Conservation (phyloP, 1,140 invertebrate species). For the Drosophila mauritiana region DNA sequence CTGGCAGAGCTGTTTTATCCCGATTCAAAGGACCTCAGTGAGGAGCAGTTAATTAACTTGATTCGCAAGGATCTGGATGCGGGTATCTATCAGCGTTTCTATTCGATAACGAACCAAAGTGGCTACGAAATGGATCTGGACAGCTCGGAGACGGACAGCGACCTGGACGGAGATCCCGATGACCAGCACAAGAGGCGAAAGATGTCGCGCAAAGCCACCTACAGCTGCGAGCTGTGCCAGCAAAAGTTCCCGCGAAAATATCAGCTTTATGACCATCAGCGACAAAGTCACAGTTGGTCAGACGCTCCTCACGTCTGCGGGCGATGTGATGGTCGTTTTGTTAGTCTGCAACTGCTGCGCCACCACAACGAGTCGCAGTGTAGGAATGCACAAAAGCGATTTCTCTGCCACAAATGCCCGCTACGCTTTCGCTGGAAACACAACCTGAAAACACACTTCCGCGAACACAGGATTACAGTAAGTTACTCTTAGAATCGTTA, state of each 20-base stretch:
- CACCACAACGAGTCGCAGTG: slow-evolving; percentile 76
- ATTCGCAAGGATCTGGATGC: slow-evolving; percentile 57
- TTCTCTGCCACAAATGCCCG: slow-evolving; percentile 74
- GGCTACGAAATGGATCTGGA: slow-evolving; percentile 73
- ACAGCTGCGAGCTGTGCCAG: slow-evolving; percentile 85
- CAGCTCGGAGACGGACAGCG: slow-evolving; percentile 70
- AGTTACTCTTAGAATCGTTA: background rate
- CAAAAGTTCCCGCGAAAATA: slow-evolving; percentile 84
- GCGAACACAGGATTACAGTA: slow-evolving; percentile 67
- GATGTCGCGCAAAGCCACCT: slow-evolving; percentile 36
- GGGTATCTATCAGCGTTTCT: slow-evolving; percentile 67
- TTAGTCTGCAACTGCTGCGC: slow-evolving; percentile 63
- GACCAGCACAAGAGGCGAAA: slow-evolving; percentile 32
- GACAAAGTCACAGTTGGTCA: slow-evolving; percentile 61
- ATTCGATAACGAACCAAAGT: slow-evolving; percentile 73
- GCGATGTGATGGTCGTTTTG: slow-evolving; percentile 70
- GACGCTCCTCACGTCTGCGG: slow-evolving; percentile 76
- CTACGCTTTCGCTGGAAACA: slow-evolving; percentile 79
- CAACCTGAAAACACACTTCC: slow-evolving; percentile 69
- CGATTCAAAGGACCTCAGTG: slow-evolving; percentile 61
- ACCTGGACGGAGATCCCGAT: slow-evolving; percentile 44
- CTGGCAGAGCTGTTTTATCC: slow-evolving; percentile 68
- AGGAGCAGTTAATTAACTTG: slow-evolving; percentile 46
- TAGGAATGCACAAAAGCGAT: slow-evolving; percentile 72
- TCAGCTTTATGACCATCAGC: slow-evolving; percentile 74